Percentiles rank a stretch among this genome's conserved stretches.
These are phyloP conservation scores for Dinomys branickii DNA, from an alignment of 2,113 vertebrate species.

Conservation along the genomic window DNA sequence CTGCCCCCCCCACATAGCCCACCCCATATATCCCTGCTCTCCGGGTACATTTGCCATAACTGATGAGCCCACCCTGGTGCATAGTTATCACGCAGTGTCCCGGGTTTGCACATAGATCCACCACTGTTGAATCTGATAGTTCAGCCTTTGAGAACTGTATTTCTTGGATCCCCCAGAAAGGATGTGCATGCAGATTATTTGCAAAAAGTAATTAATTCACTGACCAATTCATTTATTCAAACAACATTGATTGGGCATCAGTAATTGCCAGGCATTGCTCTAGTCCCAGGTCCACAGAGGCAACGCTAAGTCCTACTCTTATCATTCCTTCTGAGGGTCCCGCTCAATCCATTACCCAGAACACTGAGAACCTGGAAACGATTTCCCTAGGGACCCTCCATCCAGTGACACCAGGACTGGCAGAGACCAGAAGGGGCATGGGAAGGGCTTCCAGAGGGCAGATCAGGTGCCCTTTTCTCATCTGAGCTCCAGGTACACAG, in stretches of 20 bases:
- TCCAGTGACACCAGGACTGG: neutral
- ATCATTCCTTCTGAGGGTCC: neutral
- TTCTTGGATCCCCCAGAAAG: neutral
- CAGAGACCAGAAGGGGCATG: neutral
- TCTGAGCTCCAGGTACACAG: neutral
- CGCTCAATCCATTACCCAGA: neutral
- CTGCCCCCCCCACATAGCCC: fast-evolving
- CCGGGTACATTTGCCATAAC: neutral
- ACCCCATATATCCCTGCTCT: fast-evolving
- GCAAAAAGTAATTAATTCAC: neutral
- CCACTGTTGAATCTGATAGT: neutral
- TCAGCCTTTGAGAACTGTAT: neutral
- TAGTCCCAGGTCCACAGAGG: neutral
- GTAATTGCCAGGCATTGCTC: neutral
- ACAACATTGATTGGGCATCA: neutral
- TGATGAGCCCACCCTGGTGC: fast-evolving
- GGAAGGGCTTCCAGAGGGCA: neutral
- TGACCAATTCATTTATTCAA: neutral
- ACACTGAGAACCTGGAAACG: neutral
- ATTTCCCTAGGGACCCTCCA: neutral
- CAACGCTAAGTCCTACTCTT: fast-evolving
- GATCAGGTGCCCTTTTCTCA: too few relatives aligned
- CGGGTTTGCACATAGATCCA: too few relatives aligned
- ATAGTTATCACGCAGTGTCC: neutral
- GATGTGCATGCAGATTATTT: neutral